phyloP scores from a whole-genome alignment of 2,888 invertebrate species.

The Cepaea hortensis region DNA sequence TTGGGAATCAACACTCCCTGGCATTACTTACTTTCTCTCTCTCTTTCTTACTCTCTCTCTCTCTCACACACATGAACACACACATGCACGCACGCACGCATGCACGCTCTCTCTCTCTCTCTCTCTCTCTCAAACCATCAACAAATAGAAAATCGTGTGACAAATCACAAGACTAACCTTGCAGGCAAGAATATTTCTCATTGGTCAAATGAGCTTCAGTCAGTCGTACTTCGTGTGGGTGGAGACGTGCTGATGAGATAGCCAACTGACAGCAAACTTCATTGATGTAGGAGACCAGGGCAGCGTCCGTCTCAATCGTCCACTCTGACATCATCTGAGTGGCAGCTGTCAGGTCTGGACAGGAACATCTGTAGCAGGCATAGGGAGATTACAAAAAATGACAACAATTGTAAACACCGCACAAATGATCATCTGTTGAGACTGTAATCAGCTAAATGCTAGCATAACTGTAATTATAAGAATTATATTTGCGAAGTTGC shows the following conservation, averaged over 20 bases:
- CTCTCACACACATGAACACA: too few species aligned
- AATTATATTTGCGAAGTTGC: too few species aligned
- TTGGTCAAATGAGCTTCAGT: constrained; percentile 66
- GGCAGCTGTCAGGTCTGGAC: constrained; percentile 71
- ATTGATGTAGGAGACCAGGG: constrained; percentile 70
- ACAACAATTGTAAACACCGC: too few species aligned
- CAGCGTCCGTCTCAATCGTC: constrained; percentile 72
- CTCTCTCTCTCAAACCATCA: neutral
- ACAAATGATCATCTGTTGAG: too few species aligned
- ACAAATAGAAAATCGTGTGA: neutral
- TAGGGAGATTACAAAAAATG: too few species aligned
- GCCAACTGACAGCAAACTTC: constrained; percentile 68
- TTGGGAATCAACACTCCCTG: too few species aligned
- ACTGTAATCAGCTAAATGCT: too few species aligned
- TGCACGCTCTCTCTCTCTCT: too few species aligned
- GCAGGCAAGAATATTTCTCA: constrained; percentile 66
- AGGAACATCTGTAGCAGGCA: constrained; percentile 66
- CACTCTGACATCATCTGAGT: constrained; percentile 72
- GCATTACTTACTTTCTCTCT: too few species aligned
- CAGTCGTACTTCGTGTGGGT: constrained; percentile 73
- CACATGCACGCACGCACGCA: too few species aligned
- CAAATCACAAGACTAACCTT: constrained; percentile 59
- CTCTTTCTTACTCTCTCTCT: too few species aligned
- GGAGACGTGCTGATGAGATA: constrained; percentile 70
- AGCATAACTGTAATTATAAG: too few species aligned